Evolutionary conservation across 2,113 vertebrate genomes (phyloP), one percentile per base, ranked within the genome.

Genomic region (Pipra filicauda): DNA sequence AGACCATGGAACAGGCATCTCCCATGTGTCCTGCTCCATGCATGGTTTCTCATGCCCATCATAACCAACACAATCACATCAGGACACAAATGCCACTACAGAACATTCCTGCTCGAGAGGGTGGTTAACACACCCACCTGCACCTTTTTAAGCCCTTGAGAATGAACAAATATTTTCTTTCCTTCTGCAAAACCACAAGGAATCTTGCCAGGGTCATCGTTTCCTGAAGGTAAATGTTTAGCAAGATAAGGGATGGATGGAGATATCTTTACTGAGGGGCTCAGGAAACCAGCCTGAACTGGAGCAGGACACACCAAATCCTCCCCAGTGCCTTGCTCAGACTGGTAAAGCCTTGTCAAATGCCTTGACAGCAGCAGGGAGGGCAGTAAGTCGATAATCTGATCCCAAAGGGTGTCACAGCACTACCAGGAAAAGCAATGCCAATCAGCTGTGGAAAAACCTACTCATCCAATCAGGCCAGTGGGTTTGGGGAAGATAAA

Each of bases 151-250:
- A 94, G 70, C 69, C 41, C 3, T 5, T 39, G 54, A 92, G 80
- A 94, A 80, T n/a, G 77, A 91, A 46, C 84, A 92, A 96, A 88
- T 96, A 94, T 93, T 95, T 92, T 78, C 78, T 94, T 92, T 96
- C 72, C 41, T 89, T 93, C 84, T 72, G 93, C 92, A 95, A 96
- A 92, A 81, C 77, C 76, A n/a, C 73, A 48, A 84, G 91, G 91
- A 96, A 95, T 94, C 94, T 82, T 66, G 90, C 70, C 76, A 83
- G 76, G 66, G 52, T 94, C 86, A 89, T 54, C 14, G 0, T 58
- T 70, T 58, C 76, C 54, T 21, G 58, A 54, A 41, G 88, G 81
- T 62, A 89, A 92, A 93, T 2, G 62, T 72, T 85, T 69, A 87
- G 46, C 10, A 12, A 64, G 91, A 89, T 95, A 95, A 93, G 88